A percentile compares a stretch with the other conserved stretches of the same genome.
Evolutionary conservation across 2,797 vertebrate genomes (phyloP).

Genomic region (Rachycentron canadum): DNA sequence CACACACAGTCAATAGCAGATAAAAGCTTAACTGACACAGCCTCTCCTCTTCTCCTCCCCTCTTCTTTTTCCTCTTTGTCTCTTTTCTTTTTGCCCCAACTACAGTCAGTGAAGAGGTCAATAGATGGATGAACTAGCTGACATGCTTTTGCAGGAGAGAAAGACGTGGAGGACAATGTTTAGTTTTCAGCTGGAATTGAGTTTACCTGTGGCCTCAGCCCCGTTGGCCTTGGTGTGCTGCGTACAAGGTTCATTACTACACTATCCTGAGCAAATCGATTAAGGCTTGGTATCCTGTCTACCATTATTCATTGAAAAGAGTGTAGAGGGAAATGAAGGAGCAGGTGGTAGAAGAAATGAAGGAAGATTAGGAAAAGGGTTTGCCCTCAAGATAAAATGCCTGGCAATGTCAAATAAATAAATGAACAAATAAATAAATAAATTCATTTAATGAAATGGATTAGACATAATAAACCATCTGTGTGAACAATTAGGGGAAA

Average conservation of each 20-base stretch:
- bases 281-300: slow-evolving; percentile 9
- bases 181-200: slow-evolving; percentile 1
- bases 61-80: slow-evolving; percentile 45
- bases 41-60: slow-evolving; percentile 42
- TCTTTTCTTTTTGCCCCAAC: slow-evolving; percentile 24
- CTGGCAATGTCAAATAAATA: slow-evolving; percentile 19
- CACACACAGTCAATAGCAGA: slow-evolving; percentile 58
- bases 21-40: slow-evolving; percentile 53
- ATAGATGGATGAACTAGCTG: slow-evolving; percentile 5
- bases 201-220: slow-evolving; percentile 12
- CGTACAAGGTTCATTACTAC: slow-evolving; percentile 22
- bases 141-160: background rate
- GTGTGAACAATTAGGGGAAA: background rate
- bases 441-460: slow-evolving; percentile 35
- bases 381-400: slow-evolving; percentile 32
- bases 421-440: background rate
- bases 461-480: slow-evolving; percentile 62
- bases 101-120: slow-evolving; percentile 12
- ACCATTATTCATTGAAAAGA: slow-evolving; percentile 12
- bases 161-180: background rate
- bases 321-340: slow-evolving; percentile 32
- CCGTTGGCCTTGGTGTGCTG: slow-evolving; percentile 7
- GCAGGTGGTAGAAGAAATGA: slow-evolving; percentile 59
- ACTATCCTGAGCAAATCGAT: slow-evolving; percentile 14
- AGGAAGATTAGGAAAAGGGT: slow-evolving; percentile 13